Conservation (phyloP, 2,888 invertebrate genomes). For the Epinotia demarniana region DNA sequence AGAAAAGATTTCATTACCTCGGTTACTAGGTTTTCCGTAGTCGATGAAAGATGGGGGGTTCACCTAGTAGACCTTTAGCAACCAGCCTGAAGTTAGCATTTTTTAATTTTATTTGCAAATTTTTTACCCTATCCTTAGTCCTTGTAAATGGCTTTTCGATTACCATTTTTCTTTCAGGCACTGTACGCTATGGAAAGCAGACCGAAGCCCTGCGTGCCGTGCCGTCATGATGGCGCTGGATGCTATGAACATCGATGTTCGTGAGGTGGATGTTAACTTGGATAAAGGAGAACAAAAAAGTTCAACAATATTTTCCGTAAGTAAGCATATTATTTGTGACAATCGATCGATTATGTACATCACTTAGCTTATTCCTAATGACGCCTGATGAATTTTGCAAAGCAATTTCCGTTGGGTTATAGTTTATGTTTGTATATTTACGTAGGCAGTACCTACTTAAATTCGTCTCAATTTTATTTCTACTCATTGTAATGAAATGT, state of each 20-base stretch:
- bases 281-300: conserved; percentile 66
- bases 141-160: conserved; percentile 50
- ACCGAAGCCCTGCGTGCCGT: conserved; percentile 71
- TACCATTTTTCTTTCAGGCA: conserved; percentile 55
- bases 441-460: neutral
- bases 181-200: conserved; percentile 71
- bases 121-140: neutral
- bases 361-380: conserved; percentile 14
- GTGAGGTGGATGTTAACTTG: conserved; percentile 69
- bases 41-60: conserved; percentile 19
- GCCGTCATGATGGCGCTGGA: conserved; percentile 75
- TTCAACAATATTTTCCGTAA: conserved; percentile 54
- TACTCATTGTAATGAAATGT: neutral
- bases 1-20: neutral
- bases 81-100: conserved; percentile 18
- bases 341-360: conserved; percentile 31
- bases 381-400: neutral
- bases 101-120: neutral
- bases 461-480: neutral
- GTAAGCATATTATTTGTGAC: neutral
- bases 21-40: neutral
- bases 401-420: conserved; percentile 18
- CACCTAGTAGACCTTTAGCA: conserved; percentile 16
- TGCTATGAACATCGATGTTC: conserved; percentile 68
- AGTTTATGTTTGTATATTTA: neutral